Conservation (phyloP, 2,797 vertebrate genomes). For the Pipistrellus kuhlii region DNA sequence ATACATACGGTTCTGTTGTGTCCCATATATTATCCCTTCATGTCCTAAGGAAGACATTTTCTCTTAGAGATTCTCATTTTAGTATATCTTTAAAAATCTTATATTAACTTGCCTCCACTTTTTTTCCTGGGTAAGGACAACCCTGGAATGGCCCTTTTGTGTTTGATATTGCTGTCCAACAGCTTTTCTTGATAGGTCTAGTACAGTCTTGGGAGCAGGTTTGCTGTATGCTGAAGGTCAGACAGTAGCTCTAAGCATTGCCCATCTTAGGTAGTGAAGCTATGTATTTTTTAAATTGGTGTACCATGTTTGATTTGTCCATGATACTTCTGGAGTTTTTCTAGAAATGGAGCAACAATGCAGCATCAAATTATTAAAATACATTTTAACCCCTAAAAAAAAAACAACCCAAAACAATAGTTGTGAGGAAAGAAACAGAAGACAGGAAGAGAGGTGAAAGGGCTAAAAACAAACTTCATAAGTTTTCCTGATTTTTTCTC, state of each 20-base stretch:
- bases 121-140: conserved; percentile 65
- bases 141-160: conserved; percentile 68
- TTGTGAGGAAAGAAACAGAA: conserved; percentile 41
- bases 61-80: conserved; percentile 80
- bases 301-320: conserved; percentile 86
- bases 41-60: conserved; percentile 74
- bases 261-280: conserved; percentile 88
- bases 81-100: conserved; percentile 71
- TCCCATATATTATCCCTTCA: conserved; percentile 64
- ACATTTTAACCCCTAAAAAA: conserved; percentile 86
- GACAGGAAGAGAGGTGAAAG: conserved; percentile 19
- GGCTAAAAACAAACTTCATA: conserved; percentile 13
- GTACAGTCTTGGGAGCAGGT: conserved; percentile 86
- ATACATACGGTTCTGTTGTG: conserved; percentile 64
- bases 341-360: conserved; percentile 87
- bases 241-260: conserved; percentile 84
- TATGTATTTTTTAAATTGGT: conserved; percentile 85
- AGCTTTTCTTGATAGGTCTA: conserved; percentile 87
- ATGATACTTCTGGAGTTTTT: conserved; percentile 86
- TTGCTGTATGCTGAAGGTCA: conserved; percentile 86
- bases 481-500: background rate
- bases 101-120: conserved; percentile 77
- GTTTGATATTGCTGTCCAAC: conserved; percentile 78
- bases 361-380: conserved; percentile 90
- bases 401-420: background rate